Evolutionary conservation across 2,797 vertebrate genomes (phyloP).

Genomic region (Microctenopoma steveboyesi): DNA sequence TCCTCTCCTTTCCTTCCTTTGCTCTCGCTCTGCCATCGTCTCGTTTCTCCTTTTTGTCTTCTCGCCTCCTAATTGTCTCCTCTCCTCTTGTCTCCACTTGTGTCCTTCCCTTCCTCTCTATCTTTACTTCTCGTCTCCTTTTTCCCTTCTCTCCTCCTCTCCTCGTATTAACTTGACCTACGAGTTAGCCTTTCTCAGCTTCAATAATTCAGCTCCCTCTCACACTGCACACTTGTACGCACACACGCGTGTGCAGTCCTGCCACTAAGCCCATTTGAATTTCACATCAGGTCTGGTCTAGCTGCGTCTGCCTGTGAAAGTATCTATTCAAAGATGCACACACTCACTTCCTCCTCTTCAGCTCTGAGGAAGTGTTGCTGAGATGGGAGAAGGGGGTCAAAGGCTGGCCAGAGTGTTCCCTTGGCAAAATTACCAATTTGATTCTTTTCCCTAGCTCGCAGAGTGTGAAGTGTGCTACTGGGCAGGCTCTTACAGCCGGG

Average conservation of each 20-base stretch:
- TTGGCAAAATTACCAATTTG: slow-evolving; percentile 68
- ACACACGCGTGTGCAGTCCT: slow-evolving; percentile 9
- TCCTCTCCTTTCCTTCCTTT: too few relatives aligned
- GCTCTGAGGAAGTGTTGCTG: slow-evolving; percentile 38
- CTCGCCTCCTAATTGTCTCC: background rate
- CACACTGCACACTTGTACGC: slow-evolving; percentile 16
- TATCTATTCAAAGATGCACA: slow-evolving; percentile 31
- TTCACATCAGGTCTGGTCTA: slow-evolving; percentile 45
- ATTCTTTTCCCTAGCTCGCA: slow-evolving; percentile 40
- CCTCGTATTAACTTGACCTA: slow-evolving; percentile 28
- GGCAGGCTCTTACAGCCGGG: slow-evolving; percentile 34
- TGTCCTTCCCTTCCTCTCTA: background rate
- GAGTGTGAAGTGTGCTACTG: slow-evolving; percentile 44
- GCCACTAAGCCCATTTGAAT: slow-evolving; percentile 51
- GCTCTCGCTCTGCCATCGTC: background rate
- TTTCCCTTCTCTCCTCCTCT: background rate
- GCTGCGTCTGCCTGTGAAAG: slow-evolving; percentile 25
- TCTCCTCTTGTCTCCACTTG: too few relatives aligned
- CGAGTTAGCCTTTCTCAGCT: slow-evolving; percentile 37
- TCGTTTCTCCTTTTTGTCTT: background rate
- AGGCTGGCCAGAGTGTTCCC: slow-evolving; percentile 60
- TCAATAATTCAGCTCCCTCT: slow-evolving; percentile 49
- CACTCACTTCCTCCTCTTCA: slow-evolving; percentile 40
- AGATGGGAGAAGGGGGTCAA: slow-evolving; percentile 58
- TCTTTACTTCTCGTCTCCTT: background rate